Base-by-base conservation (phyloP, 1,140 invertebrate species). In the Atta colombica region DNA sequence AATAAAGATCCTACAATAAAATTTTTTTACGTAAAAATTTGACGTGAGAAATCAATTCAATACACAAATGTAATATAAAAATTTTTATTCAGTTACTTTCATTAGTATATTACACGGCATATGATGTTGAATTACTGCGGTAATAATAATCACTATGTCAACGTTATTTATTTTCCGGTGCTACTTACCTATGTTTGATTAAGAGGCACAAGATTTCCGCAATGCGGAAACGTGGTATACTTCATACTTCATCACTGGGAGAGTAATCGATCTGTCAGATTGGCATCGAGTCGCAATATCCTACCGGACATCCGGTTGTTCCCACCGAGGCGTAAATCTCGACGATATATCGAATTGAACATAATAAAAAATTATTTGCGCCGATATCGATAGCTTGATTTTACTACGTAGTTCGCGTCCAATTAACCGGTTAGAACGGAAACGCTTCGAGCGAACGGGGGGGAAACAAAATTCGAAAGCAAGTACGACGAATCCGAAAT, bases 361-460 rank as follows among this genome's bases (percentile, higher is more conserved):
- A 18, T 71, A 51, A 89, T 77, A 69, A 86, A 77, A 86, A 81
- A 77, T 49, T 8, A 68, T 69, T n/a, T 12, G 14, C 16, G 18
- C n/a, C 18, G 28, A n/a, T 35, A 7, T 21, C 80, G 45, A 12
- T 28, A 39, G 51, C 49, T 88, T 87, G 88, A 90, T 90, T 90
- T 90, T 88, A 87, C 89, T 84, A 63, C 25, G 39, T 53, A 53
- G 65, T 89, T 91, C 80, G 77, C 80, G 86, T 78, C 65, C 81
- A 89, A 92, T 92, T 92, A 93, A 89, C 91, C 90, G 85, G 87
- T 90, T 87, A 61, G 65, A 87, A 65, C 91, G 91, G 92, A 92
- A 93, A 81, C 88, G 86, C 87, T 69, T 78, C 74, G 49, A 75
- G 72, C 68, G 61, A 49, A 78, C 68, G 68, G 87, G 25, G 21